phyloP scores from a whole-genome alignment of 2,797 vertebrate species.

The Caiman crocodilus region DNA sequence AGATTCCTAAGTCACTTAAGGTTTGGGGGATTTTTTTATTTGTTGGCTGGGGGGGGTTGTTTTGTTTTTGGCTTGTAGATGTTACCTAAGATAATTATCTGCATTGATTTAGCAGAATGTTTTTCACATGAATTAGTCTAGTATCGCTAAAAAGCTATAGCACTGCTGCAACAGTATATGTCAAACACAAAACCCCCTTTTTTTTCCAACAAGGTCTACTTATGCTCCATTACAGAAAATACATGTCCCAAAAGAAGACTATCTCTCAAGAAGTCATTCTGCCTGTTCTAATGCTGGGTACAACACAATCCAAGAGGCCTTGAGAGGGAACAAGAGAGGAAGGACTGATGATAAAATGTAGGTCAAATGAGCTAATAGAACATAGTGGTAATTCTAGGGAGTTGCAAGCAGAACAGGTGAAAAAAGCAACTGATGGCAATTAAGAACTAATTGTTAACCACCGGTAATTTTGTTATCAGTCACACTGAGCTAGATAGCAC shows the following conservation, averaged over 20 bases:
- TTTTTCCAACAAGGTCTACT: background rate
- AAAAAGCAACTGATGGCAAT: background rate
- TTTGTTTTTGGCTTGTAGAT: no score
- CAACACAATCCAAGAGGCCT: background rate
- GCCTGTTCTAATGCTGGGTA: background rate
- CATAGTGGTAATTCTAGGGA: background rate
- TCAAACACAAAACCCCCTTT: background rate
- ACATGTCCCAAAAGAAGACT: background rate
- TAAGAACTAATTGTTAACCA: background rate
- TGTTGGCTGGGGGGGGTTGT: no score
- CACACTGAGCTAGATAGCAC: background rate
- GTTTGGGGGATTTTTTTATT: background rate
- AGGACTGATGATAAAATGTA: background rate
- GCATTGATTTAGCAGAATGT: background rate
- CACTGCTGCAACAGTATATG: background rate
- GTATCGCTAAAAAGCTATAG: background rate
- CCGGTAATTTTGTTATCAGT: background rate
- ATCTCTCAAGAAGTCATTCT: background rate
- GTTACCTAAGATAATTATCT: background rate
- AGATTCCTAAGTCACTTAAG: background rate
- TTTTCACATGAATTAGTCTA: background rate
- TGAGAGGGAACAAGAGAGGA: background rate
- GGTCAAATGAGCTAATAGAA: background rate
- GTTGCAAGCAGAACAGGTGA: background rate
- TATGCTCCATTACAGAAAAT: background rate